Conservation (phyloP, 2,888 invertebrate species). For the Cerastoderma edule region DNA sequence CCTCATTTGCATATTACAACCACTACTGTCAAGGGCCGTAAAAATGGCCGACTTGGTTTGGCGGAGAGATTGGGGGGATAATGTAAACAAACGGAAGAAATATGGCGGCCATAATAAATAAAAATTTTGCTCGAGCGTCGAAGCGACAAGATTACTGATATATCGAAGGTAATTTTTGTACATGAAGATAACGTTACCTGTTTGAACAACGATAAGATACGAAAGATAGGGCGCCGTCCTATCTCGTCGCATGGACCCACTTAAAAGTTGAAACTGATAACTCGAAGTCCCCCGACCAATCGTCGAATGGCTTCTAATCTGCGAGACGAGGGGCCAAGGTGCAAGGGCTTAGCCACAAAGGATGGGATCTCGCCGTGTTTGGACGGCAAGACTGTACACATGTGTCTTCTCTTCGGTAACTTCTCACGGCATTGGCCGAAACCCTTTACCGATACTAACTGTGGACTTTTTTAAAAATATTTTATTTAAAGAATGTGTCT, state of each 20-base stretch:
- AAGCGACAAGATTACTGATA: conserved; percentile 51
- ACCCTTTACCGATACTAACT: too few species aligned
- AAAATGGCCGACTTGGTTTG: conserved; percentile 47
- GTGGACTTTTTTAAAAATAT: too few species aligned
- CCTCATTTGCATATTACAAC: conserved; percentile 64
- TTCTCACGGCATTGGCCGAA: conserved; percentile 46
- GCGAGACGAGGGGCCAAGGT: conserved; percentile 49
- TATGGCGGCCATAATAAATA: conserved; percentile 61
- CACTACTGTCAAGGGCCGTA: conserved; percentile 54
- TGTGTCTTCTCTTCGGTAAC: conserved; percentile 42
- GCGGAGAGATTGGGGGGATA: too few species aligned
- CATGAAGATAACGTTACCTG: conserved; percentile 65
- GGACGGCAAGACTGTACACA: conserved; percentile 49
- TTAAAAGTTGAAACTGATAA: conserved; percentile 57
- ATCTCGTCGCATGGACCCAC: conserved; percentile 53
- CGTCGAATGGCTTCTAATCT: conserved; percentile 36
- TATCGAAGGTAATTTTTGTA: conserved; percentile 59
- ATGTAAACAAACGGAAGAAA: conserved; percentile 60
- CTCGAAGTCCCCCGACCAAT: conserved; percentile 44
- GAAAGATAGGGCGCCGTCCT: conserved; percentile 48
- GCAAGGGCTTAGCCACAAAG: conserved; percentile 33
- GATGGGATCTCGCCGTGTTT: conserved; percentile 33
- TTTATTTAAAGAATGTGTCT: too few species aligned
- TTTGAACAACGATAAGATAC: conserved; percentile 59
- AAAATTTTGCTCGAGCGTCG: conserved; percentile 36